Evolutionary conservation across 1,140 invertebrate genomes (phyloP).

Genomic region (Ooceraea biroi): DNA sequence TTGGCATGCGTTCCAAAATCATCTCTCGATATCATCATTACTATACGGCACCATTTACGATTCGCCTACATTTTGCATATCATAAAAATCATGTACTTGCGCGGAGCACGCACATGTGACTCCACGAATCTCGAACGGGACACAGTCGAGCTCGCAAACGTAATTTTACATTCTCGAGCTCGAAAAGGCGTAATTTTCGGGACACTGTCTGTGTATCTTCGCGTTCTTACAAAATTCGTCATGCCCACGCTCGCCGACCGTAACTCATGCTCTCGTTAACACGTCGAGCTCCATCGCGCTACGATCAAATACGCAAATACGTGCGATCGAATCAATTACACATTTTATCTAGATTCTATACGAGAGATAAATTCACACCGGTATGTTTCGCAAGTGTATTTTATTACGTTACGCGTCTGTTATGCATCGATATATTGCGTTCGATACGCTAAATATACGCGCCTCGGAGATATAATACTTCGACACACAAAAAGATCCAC

Average conservation of each 20-base stretch:
- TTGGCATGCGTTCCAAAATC: conserved; percentile 86
- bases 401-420: conserved; percentile 27
- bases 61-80: conserved; percentile 82
- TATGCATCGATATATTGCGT: not conserved
- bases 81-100: conserved; percentile 76
- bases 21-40: conserved; percentile 84
- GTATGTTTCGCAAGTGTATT: conserved; percentile 13
- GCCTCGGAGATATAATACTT: not conserved
- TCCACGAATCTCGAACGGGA: conserved; percentile 13
- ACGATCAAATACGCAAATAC: conserved; percentile 8
- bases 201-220: not conserved
- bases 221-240: conserved; percentile 10
- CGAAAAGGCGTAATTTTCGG: not conserved
- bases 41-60: conserved; percentile 78
- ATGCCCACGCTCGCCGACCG: conserved; percentile 2
- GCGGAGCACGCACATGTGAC: conserved; percentile 34
- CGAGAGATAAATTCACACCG: conserved; percentile 9
- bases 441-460: not conserved
- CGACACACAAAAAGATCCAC: not conserved
- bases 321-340: conserved; percentile 30
- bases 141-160: conserved; percentile 19
- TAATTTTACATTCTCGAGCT: conserved; percentile 40
- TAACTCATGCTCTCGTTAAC: conserved; percentile 42
- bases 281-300: not conserved
- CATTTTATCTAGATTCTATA: conserved; percentile 27